Percentiles rank a stretch among this genome's conserved stretches.
These are phyloP conservation scores for Melipona bicolor DNA, from an alignment of 2,888 invertebrate genomes.

Conservation along the genomic window DNA sequence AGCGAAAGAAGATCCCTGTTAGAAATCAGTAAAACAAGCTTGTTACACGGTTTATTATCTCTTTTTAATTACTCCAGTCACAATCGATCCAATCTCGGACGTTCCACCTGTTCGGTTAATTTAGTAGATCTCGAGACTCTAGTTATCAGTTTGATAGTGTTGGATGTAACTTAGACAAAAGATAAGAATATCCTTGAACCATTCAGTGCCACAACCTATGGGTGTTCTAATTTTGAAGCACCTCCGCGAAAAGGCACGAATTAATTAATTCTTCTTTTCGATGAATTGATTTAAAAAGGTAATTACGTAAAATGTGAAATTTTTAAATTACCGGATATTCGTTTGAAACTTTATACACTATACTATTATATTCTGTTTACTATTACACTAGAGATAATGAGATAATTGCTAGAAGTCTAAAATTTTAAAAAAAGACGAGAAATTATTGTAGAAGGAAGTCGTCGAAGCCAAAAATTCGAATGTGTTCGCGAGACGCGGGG, in stretches of 20 bases:
- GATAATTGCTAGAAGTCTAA: background rate
- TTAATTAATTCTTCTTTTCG: background rate
- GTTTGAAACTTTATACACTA: no score
- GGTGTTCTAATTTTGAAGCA: background rate
- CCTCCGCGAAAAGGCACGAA: background rate
- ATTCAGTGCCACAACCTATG: background rate
- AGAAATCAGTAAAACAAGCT: background rate
- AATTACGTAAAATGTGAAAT: background rate
- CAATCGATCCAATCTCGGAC: conserved; percentile 17
- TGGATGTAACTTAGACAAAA: background rate
- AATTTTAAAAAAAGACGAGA: background rate
- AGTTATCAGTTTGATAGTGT: conserved; percentile 11
- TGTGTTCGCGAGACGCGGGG: background rate
- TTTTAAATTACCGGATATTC: no score
- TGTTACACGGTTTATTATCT: background rate
- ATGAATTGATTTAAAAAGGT: background rate
- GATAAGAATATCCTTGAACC: conserved; percentile 6
- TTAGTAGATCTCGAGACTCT: background rate
- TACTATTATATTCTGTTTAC: no score
- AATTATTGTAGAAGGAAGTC: background rate
- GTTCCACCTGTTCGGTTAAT: conserved; percentile 2
- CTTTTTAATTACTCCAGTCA: conserved; percentile 7
- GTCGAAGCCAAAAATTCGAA: conserved; percentile 11
- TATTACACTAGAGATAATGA: no score
- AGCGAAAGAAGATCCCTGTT: background rate